phyloP scores from a whole-genome alignment of 2,797 vertebrate genomes.

The Neomorphus geoffroyi region DNA sequence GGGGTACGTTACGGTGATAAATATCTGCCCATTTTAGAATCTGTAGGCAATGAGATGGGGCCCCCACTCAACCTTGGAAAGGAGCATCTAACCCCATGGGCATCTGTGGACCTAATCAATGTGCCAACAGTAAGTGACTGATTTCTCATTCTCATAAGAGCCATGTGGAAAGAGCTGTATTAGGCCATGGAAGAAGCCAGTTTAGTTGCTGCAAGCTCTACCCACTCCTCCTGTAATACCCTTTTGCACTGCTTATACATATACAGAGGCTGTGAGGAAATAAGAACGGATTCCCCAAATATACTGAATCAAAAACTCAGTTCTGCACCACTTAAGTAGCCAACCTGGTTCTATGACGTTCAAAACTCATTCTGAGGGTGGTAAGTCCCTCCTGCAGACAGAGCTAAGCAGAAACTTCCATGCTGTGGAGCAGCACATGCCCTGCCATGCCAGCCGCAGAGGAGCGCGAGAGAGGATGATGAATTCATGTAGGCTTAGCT shows the following conservation, averaged over 20 bases:
- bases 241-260: neutral
- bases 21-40: neutral
- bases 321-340: neutral
- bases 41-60: neutral
- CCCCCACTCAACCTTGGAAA: neutral
- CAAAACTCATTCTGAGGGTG: neutral
- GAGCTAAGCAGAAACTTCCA: neutral
- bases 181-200: neutral
- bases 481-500: neutral
- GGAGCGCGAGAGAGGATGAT: neutral
- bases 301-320: neutral
- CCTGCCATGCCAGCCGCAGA: neutral
- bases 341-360: neutral
- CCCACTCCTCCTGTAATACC: neutral
- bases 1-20: accelerated
- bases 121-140: neutral
- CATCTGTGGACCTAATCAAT: neutral
- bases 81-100: neutral
- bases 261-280: neutral
- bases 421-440: neutral
- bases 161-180: neutral
- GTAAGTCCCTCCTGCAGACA: neutral
- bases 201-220: neutral
- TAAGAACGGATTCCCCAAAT: neutral
- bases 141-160: neutral